Base-by-base conservation (phyloP, 2,113 vertebrate species). In the Australoheros scitulus region DNA sequence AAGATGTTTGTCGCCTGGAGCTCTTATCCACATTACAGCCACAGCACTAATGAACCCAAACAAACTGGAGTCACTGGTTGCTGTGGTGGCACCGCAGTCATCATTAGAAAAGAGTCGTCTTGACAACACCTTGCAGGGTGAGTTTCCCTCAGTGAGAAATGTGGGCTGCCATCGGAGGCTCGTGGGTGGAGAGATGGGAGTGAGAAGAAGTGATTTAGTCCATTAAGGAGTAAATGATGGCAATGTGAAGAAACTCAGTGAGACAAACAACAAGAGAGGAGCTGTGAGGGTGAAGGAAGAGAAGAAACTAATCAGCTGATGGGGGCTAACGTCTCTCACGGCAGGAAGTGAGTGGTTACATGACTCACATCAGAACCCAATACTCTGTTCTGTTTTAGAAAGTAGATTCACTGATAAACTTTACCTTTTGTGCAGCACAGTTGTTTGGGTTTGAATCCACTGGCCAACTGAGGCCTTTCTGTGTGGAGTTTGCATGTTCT, bases 81-180 rank as follows among this genome's bases (percentile, higher is more conserved):
- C 89, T 17, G 24, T 17, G 74, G 87, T 22, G 43, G 61, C 83
- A 0, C 15, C 47, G 14, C 52, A 86, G 84, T 76, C 43, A 1
- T 47, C 15, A 26, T 34, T 56, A 85, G 78, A 85, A 47, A 88
- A 17, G 57, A 20, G 87, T 72, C 11, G 47, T 84, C 92, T 76
- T 93, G 91, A 89, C 90, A 77, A 95, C 94, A 76, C 34, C 81
- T 61, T 36, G 61, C 81, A 32, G 65, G 81, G 41, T 8, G 59
- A 85, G 92, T 92, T 93, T 94, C 95, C 90, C 76, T 77, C 29
- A 13, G 29, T 20, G 74, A 93, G 90, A 83, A 91, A 95, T 92
- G 91, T 9, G 3, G 86, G 41, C 74, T 15, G 63, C 32, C 29
- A 14, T 26, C 22, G 20, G 56, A 80, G 70, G 68, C 77, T 47